phyloP scores from a whole-genome alignment of 2,888 invertebrate genomes.

The Hemaris fuciformis region DNA sequence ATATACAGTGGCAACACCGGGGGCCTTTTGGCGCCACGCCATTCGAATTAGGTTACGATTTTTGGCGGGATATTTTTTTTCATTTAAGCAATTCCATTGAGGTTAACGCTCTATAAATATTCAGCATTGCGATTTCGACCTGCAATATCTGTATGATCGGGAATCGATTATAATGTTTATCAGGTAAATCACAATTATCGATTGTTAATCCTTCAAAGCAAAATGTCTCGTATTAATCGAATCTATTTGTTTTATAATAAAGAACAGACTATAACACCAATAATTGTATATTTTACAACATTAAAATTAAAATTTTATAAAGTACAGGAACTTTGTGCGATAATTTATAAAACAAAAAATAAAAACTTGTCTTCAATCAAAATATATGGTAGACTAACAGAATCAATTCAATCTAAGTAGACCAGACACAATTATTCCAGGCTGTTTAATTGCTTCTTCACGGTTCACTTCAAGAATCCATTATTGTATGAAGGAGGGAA shows the following conservation, averaged over 20 bases:
- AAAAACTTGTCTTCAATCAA: background rate
- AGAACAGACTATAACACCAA: too few species aligned
- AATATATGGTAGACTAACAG: background rate
- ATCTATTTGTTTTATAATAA: too few species aligned
- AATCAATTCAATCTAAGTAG: background rate
- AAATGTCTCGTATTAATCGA: too few species aligned
- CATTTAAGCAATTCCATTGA: background rate
- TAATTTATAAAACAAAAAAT: too few species aligned
- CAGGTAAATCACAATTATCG: too few species aligned
- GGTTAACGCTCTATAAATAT: background rate
- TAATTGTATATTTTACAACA: too few species aligned
- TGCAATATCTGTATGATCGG: background rate
- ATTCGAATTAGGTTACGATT: conserved; percentile 2
- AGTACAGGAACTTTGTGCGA: too few species aligned
- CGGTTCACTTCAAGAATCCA: background rate
- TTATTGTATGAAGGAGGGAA: background rate
- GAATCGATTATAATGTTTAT: too few species aligned
- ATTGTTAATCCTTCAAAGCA: too few species aligned
- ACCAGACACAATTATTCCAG: background rate
- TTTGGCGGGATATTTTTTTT: background rate
- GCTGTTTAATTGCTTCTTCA: background rate
- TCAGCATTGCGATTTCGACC: background rate
- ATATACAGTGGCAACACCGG: background rate
- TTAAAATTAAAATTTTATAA: too few species aligned
- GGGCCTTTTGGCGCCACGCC: background rate